Conservation (phyloP, 2,113 vertebrate genomes). For the Heliornis fulica region DNA sequence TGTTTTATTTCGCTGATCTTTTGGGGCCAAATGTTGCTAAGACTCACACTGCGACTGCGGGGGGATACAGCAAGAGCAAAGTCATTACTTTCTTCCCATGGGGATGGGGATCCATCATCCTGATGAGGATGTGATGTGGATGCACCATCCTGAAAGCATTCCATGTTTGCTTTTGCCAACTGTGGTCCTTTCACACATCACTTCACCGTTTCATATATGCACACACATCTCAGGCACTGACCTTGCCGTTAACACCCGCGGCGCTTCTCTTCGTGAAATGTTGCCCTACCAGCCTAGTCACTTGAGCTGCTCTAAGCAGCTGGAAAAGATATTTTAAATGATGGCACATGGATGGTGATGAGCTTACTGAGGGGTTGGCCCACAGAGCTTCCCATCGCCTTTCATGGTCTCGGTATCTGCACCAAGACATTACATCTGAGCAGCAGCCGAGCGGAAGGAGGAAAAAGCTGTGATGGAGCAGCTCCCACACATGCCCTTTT, state of each 20-base stretch:
- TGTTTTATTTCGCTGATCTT: not conserved
- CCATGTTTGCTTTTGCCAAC: not conserved
- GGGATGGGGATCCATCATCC: not conserved
- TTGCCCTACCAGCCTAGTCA: not conserved
- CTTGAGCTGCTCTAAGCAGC: not conserved
- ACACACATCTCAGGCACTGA: rapidly evolving
- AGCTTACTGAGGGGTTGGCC: not conserved
- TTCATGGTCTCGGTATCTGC: not conserved
- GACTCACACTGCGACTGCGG: rapidly evolving
- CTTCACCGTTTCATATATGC: not conserved
- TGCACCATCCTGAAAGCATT: not conserved
- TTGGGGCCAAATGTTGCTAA: not conserved
- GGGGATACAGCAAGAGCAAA: not conserved
- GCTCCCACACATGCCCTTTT: not conserved
- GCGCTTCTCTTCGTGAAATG: not conserved
- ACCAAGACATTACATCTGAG: not conserved
- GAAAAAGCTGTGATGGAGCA: not conserved
- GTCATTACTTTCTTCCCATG: not conserved
- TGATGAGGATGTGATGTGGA: not conserved
- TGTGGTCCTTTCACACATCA: not conserved
- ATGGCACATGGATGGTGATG: rapidly evolving
- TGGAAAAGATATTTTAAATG: not conserved
- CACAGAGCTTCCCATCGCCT: not conserved
- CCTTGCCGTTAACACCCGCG: not conserved
- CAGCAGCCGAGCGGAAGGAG: not conserved